Percentiles rank a stretch among this genome's conserved stretches.
Evolutionary conservation across 2,797 vertebrate species (phyloP).

Genomic region (Anomalospiza imberbis): DNA sequence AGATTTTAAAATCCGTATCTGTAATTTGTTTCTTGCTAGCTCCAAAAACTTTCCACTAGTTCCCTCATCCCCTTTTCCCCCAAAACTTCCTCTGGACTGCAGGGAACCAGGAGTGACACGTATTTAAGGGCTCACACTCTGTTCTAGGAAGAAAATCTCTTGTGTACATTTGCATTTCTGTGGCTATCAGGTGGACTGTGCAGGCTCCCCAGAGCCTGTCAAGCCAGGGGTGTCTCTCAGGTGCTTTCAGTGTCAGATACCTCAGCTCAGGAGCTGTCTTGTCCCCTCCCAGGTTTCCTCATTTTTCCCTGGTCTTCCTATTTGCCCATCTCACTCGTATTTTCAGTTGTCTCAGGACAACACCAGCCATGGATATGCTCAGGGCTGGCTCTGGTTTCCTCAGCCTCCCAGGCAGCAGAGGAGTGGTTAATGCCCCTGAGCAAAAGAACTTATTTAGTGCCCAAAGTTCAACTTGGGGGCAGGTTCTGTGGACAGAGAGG

Average conservation of each 20-base stretch:
- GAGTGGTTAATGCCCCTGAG: background rate
- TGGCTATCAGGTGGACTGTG: background rate
- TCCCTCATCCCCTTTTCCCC: background rate
- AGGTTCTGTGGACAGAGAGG: background rate
- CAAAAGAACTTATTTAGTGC: background rate
- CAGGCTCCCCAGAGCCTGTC: background rate
- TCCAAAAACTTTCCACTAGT: background rate
- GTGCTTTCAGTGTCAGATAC: background rate
- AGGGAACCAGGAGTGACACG: background rate
- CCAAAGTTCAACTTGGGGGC: background rate
- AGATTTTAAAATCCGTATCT: background rate
- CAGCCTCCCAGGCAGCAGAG: background rate
- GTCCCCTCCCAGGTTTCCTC: background rate
- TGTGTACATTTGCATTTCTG: background rate
- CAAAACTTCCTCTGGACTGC: background rate
- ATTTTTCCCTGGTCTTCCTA: background rate
- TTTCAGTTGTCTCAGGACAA: background rate
- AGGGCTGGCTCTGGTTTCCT: background rate
- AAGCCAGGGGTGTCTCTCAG: background rate
- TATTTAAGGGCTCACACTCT: background rate
- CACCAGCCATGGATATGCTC: background rate
- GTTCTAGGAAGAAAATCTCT: background rate
- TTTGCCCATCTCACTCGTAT: background rate
- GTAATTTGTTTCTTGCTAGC: background rate
- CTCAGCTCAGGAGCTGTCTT: background rate